Percentiles rank a stretch among this genome's conserved stretches.
Evolutionary conservation across 2,797 vertebrate species (phyloP).

Genomic region (Sebastes paucispinis): DNA sequence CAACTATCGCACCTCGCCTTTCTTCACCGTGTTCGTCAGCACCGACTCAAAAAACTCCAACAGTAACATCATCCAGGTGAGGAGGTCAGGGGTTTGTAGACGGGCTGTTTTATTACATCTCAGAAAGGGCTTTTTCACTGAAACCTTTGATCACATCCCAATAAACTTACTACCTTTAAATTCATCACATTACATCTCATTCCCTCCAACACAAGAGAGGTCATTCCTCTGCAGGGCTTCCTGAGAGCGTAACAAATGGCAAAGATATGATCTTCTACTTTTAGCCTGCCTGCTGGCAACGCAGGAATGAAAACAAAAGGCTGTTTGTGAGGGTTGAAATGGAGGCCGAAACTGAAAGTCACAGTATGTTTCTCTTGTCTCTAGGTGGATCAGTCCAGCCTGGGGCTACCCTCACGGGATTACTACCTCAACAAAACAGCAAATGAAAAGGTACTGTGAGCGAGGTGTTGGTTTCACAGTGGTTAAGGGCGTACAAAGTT

Average conservation of each 20-base stretch:
- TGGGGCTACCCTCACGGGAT: conserved; percentile 92
- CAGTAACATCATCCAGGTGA: conserved; percentile 96
- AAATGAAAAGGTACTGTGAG: conserved; percentile 89
- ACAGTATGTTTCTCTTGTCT: conserved; percentile 42
- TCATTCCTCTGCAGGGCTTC: neutral
- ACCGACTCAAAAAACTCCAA: conserved; percentile 96
- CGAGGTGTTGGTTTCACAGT: neutral
- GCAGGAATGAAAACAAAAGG: conserved; percentile 33
- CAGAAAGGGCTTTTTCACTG: neutral
- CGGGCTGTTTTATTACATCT: neutral
- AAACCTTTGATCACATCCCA: neutral
- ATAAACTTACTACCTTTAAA: neutral
- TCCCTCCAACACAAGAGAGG: neutral
- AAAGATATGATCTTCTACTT: conserved; percentile 23
- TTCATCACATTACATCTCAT: neutral
- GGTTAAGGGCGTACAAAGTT: neutral
- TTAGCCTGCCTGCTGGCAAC: neutral
- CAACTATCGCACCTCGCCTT: conserved; percentile 88
- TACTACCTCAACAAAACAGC: conserved; percentile 98
- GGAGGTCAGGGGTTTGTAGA: neutral
- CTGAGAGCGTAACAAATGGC: neutral
- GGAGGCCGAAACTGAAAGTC: neutral
- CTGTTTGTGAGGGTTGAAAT: conserved; percentile 12
- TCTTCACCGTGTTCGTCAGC: conserved; percentile 94
- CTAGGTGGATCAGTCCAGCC: conserved; percentile 94